Evolutionary conservation across 2,888 invertebrate genomes (phyloP).

Genomic region (Hypsopygia costalis): DNA sequence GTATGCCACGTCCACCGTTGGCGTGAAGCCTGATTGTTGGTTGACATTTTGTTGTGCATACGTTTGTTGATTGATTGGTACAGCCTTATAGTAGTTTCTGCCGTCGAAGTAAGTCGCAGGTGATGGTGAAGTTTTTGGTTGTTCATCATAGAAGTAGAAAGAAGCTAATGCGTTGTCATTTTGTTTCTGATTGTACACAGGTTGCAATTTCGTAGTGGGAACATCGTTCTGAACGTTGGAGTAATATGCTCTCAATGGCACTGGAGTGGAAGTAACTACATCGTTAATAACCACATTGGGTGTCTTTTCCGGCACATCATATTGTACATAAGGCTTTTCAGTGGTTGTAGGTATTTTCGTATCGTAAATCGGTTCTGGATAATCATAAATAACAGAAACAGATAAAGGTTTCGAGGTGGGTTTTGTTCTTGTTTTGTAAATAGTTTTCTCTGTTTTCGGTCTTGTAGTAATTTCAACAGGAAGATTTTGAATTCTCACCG

Average conservation of each 20-base stretch:
- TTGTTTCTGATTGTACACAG: constrained; percentile 67
- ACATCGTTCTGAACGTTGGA: constrained; percentile 77
- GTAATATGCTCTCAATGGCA: constrained; percentile 83
- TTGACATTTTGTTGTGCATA: constrained; percentile 48
- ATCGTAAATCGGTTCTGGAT: constrained; percentile 64
- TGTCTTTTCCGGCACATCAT: constrained; percentile 69
- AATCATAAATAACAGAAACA: constrained; percentile 73
- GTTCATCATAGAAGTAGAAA: constrained; percentile 86
- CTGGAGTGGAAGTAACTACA: constrained; percentile 79
- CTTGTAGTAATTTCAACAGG: constrained; percentile 57
- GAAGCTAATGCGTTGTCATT: constrained; percentile 75
- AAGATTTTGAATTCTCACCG: constrained; percentile 63
- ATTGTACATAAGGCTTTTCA: constrained; percentile 73
- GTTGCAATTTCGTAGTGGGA: constrained; percentile 75
- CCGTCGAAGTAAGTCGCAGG: constrained; percentile 75
- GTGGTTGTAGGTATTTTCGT: constrained; percentile 62
- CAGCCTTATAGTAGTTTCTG: constrained; percentile 67
- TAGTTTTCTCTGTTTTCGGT: constrained; percentile 67
- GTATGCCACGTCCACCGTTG: constrained; percentile 64
- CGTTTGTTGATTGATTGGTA: constrained; percentile 43
- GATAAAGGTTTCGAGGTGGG: constrained; percentile 71
- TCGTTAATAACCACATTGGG: constrained; percentile 49
- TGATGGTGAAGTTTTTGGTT: constrained; percentile 77
- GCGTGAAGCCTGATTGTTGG: constrained; percentile 52
- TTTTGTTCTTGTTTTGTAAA: constrained; percentile 70